These are phyloP conservation scores for Zenarchopterus dispar DNA, from an alignment of 2,797 vertebrate species.

Conservation along the genomic window DNA sequence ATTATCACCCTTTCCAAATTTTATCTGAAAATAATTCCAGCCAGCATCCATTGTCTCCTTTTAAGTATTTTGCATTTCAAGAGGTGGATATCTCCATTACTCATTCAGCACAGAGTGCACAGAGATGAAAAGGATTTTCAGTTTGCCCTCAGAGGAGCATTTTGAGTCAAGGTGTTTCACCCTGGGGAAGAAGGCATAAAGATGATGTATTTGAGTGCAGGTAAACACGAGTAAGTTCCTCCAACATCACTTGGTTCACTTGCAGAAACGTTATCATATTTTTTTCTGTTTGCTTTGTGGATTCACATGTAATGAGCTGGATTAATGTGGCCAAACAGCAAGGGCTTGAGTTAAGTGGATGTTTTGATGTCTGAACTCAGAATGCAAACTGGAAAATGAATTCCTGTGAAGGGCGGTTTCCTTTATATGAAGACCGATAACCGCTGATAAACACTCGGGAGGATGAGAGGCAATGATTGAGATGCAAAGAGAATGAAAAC, in stretches of 20 bases:
- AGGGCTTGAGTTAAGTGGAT: conserved; percentile 35
- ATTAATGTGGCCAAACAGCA: conserved; percentile 49
- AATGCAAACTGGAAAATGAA: conserved; percentile 57
- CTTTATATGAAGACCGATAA: conserved; percentile 25
- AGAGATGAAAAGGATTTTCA: conserved; percentile 20
- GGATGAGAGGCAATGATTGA: conserved; percentile 36
- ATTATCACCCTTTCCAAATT: not conserved
- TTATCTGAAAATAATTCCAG: conserved; percentile 34
- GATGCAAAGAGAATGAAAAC: conserved; percentile 21
- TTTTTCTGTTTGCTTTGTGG: conserved; percentile 51
- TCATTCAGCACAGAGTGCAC: conserved; percentile 8
- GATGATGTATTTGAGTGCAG: conserved; percentile 15
- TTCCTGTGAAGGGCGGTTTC: conserved; percentile 38
- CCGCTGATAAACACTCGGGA: conserved; percentile 39
- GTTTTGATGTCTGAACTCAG: conserved; percentile 51
- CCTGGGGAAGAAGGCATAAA: conserved; percentile 19
- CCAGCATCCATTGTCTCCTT: conserved; percentile 10
- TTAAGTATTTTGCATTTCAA: conserved; percentile 16
- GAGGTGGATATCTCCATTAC: conserved; percentile 26
- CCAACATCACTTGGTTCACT: conserved; percentile 1
- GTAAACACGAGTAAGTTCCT: conserved; percentile 11
- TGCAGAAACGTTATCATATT: conserved; percentile 27
- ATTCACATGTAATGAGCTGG: conserved; percentile 55
- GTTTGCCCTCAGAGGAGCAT: conserved; percentile 16
- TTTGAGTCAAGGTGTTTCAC: conserved; percentile 22